Evolutionary conservation across 2,113 vertebrate species (phyloP).

Genomic region (Copsychus sechellarum): DNA sequence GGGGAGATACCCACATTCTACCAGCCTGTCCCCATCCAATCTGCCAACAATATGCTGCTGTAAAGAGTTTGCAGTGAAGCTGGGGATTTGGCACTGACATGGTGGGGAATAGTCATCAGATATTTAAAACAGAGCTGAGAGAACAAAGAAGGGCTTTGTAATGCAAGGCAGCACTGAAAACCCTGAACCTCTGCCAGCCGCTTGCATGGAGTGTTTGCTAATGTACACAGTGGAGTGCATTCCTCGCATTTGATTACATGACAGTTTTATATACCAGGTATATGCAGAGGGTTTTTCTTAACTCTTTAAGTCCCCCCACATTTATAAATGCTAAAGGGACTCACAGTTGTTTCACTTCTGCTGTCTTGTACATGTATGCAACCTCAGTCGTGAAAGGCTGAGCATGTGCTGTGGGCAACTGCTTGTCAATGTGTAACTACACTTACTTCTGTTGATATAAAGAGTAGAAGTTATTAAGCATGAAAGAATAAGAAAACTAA

Average conservation of each 20-base stretch:
- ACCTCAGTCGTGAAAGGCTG: not conserved
- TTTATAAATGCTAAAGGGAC: not conserved
- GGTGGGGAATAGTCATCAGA: slow-evolving; percentile 74
- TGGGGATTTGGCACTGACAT: slow-evolving; percentile 70
- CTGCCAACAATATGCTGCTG: slow-evolving; percentile 75
- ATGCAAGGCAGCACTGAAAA: slow-evolving; percentile 38
- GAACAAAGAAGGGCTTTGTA: slow-evolving; percentile 82
- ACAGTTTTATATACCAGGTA: slow-evolving; percentile 57
- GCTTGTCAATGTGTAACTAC: not conserved
- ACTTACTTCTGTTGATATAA: not conserved
- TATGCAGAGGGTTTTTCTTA: slow-evolving; percentile 31
- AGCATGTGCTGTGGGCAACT: not conserved
- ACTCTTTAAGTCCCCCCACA: slow-evolving; percentile 52
- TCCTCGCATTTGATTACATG: slow-evolving; percentile 58
- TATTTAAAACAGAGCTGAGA: slow-evolving; percentile 78
- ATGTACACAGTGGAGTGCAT: slow-evolving; percentile 59
- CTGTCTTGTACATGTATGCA: not conserved
- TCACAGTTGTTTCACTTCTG: not conserved
- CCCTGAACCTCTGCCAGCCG: slow-evolving; percentile 27
- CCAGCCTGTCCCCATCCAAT: slow-evolving; percentile 13
- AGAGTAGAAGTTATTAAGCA: not conserved
- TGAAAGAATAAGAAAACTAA: not conserved
- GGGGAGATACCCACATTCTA: slow-evolving; percentile 42
- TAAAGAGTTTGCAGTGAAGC: slow-evolving; percentile 68
- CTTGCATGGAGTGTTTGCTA: slow-evolving; percentile 51